Evolutionary conservation across 2,113 vertebrate species (phyloP).

Genomic region (Oryzias curvinotus): DNA sequence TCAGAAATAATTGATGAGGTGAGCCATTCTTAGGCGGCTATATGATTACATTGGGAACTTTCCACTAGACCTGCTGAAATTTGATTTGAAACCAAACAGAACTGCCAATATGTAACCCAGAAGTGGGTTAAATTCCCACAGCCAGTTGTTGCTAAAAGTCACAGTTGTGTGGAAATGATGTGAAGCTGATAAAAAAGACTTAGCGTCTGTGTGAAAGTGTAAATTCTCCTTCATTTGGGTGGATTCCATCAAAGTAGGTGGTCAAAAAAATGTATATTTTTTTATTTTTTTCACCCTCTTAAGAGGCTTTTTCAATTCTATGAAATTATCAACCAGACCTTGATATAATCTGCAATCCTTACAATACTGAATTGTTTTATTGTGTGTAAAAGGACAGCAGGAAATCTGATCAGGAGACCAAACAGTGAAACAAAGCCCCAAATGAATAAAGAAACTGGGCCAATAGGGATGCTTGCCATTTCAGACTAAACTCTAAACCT

Average conservation of each 20-base stretch:
- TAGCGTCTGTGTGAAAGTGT: constrained; percentile 4
- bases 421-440: constrained; percentile 9
- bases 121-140: constrained; percentile 5
- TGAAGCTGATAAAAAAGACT: neutral
- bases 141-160: constrained; percentile 25
- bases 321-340: no score
- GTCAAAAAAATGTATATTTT: no score
- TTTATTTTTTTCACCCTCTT: no score
- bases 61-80: constrained; percentile 13
- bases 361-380: no score
- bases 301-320: no score
- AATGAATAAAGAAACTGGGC: constrained; percentile 39
- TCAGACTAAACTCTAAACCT: constrained; percentile 31
- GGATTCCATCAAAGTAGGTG: no score
- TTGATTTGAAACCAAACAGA: neutral
- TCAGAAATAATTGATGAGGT: constrained; percentile 68
- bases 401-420: constrained; percentile 45
- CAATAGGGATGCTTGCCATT: constrained; percentile 28
- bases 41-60: constrained; percentile 48
- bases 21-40: constrained; percentile 35
- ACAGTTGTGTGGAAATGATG: constrained; percentile 12
- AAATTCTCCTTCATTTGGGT: no score
- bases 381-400: neutral
- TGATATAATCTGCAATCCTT: no score
- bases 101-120: neutral